phyloP scores from a whole-genome alignment of 2,888 invertebrate genomes.

The Pediacus dermestoides region DNA sequence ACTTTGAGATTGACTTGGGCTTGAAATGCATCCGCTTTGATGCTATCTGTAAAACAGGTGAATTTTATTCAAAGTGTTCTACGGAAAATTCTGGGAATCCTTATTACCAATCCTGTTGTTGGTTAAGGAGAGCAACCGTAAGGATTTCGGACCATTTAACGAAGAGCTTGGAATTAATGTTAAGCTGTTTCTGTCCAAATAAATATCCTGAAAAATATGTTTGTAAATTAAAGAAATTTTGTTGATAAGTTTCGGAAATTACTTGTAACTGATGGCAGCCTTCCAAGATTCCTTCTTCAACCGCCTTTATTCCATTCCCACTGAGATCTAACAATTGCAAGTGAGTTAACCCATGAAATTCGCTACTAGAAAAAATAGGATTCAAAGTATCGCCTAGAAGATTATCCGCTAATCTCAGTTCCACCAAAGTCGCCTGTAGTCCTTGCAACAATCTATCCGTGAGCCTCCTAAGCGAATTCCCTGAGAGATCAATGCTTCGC shows the following conservation, averaged over 20 bases:
- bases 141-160: conserved; percentile 72
- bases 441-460: conserved; percentile 72
- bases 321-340: conserved; percentile 74
- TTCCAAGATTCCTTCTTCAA: conserved; percentile 83
- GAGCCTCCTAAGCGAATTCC: conserved; percentile 74
- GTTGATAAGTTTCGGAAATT: conserved; percentile 18
- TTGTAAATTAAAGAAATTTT: conserved; percentile 1
- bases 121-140: conserved; percentile 70
- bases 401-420: conserved; percentile 72
- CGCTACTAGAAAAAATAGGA: conserved; percentile 84
- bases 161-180: conserved; percentile 72
- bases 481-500: conserved; percentile 74
- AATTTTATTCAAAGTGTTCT: not conserved
- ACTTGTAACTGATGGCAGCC: conserved; percentile 76
- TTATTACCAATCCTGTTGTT: conserved; percentile 76
- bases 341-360: conserved; percentile 72
- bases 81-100: not conserved
- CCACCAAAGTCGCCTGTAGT: conserved; percentile 63
- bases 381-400: conserved; percentile 85
- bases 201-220: conserved; percentile 61
- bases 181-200: conserved; percentile 77
- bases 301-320: conserved; percentile 73
- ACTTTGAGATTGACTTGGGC: conserved; percentile 68
- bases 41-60: conserved; percentile 59
- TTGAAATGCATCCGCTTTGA: conserved; percentile 64